A percentile compares a stretch with the other conserved stretches of the same genome.
Conservation (phyloP, 2,888 invertebrate species). For the Andricus quercusramuli region DNA sequence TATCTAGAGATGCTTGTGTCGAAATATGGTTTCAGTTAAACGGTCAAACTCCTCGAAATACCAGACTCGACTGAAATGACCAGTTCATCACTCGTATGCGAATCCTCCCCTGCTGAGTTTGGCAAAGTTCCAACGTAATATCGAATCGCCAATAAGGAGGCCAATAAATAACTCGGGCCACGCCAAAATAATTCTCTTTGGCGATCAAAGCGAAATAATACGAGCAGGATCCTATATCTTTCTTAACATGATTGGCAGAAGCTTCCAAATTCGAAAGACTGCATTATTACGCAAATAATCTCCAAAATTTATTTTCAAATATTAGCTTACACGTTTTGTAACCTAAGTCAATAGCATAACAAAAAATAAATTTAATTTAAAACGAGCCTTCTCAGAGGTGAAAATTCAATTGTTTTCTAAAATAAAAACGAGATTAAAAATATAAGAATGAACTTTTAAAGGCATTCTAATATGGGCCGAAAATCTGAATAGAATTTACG, state of each 20-base stretch:
- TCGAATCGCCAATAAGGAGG: constrained; percentile 67
- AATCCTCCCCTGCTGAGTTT: constrained; percentile 54
- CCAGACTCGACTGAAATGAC: constrained; percentile 26
- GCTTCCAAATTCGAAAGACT: constrained; percentile 21
- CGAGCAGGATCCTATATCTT: constrained; percentile 13
- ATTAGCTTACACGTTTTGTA: background rate
- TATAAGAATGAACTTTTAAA: no score
- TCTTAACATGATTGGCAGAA: constrained; percentile 28
- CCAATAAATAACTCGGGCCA: constrained; percentile 69
- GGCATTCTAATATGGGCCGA: no score
- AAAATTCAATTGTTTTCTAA: no score
- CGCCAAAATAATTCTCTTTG: constrained; percentile 68
- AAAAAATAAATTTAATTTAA: no score
- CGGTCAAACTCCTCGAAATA: constrained; percentile 12
- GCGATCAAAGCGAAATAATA: constrained; percentile 61
- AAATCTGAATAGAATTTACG: no score
- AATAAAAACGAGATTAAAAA: no score
- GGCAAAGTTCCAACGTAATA: constrained; percentile 67
- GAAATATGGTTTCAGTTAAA: constrained; percentile 28
- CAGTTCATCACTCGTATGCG: constrained; percentile 28
- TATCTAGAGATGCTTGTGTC: background rate
- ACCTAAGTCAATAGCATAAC: no score
- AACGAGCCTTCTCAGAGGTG: no score
- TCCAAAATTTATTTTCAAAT: background rate
- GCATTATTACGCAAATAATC: constrained; percentile 2